Conservation (phyloP, 1,140 invertebrate species). For the Planococcus citri region DNA sequence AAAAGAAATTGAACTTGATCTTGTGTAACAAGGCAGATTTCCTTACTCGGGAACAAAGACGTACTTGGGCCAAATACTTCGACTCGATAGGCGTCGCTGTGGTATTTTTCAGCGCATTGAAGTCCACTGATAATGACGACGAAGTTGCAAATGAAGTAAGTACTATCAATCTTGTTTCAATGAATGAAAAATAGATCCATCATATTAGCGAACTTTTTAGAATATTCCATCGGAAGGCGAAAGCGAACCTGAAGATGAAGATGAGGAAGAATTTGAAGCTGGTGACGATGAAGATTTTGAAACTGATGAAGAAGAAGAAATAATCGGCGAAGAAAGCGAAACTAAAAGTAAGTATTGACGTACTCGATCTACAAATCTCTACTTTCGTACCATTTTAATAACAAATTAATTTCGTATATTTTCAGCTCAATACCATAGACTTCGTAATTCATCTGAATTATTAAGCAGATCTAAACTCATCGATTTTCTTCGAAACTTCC, state of each 20-base stretch:
- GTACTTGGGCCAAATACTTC: conserved; percentile 83
- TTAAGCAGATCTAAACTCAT: conserved; percentile 46
- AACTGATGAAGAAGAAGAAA: conserved; percentile 29
- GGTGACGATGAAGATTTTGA: conserved; percentile 29
- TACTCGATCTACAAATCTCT: not conserved
- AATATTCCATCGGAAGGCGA: conserved; percentile 12
- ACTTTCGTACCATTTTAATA: not conserved
- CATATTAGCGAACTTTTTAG: too few species aligned
- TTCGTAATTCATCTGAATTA: conserved; percentile 38
- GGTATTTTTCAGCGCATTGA: conserved; percentile 72
- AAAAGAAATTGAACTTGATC: conserved; percentile 66
- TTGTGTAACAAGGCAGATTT: conserved; percentile 97
- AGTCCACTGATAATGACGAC: conserved; percentile 38
- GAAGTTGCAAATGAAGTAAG: not conserved
- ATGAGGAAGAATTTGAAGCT: conserved; percentile 26
- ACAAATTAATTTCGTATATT: not conserved
- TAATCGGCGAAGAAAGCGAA: conserved; percentile 24
- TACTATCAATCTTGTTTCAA: not conserved
- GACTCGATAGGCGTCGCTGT: conserved; percentile 46
- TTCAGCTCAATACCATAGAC: conserved; percentile 21
- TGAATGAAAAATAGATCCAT: too few species aligned
- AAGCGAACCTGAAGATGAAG: conserved; percentile 30
- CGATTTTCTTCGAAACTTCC: conserved; percentile 52
- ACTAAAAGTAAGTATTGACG: conserved; percentile 24
- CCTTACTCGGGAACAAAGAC: conserved; percentile 64